Conservation (phyloP, 2,113 vertebrate species). For the Siniperca knerii region DNA sequence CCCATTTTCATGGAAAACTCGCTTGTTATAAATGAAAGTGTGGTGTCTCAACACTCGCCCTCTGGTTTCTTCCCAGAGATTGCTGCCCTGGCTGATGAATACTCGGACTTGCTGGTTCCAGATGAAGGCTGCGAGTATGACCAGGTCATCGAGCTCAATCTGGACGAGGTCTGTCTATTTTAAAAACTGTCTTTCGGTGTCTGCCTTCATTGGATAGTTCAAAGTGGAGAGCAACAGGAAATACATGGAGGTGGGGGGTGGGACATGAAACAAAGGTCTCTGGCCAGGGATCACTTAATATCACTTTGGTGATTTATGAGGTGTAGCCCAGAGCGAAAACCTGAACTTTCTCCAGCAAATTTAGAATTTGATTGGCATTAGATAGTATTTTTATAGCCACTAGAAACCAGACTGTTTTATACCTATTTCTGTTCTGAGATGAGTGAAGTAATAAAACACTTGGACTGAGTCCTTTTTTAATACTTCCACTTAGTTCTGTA, state of each 20-base stretch:
- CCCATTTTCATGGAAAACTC: background rate
- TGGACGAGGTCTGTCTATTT: slow-evolving; percentile 87
- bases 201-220: background rate
- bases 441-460: no score
- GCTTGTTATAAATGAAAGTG: background rate
- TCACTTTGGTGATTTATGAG: background rate
- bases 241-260: background rate
- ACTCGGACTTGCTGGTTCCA: slow-evolving; percentile 90
- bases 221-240: background rate
- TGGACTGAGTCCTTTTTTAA: no score
- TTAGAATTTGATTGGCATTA: no score
- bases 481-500: background rate
- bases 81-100: slow-evolving; percentile 88
- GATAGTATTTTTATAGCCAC: background rate
- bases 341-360: background rate
- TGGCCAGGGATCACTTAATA: background rate
- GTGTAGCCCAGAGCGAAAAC: background rate
- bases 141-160: slow-evolving; percentile 93
- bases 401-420: background rate
- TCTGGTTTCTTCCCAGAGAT: slow-evolving; percentile 85
- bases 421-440: background rate
- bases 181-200: background rate
- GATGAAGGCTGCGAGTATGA: slow-evolving; percentile 95
- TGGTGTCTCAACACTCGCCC: background rate
- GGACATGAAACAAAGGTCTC: background rate